Evolutionary conservation across 1,140 invertebrate genomes (phyloP).

Genomic region (Bathynomus jamesi): DNA sequence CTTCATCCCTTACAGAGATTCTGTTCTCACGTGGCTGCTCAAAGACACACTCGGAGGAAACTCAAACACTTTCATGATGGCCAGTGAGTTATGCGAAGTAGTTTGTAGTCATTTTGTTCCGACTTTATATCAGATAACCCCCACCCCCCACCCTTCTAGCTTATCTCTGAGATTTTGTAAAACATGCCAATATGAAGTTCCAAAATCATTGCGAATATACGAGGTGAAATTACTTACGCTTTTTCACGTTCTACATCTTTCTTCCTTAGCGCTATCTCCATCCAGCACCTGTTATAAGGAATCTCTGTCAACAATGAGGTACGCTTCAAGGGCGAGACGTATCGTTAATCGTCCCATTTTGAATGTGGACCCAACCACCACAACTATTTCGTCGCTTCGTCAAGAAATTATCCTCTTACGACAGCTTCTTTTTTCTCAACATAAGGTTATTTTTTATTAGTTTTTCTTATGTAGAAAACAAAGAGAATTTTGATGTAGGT

Average conservation of each 20-base stretch:
- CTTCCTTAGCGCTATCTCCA: slow-evolving; percentile 57
- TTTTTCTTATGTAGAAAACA: no score
- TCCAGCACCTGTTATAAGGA: slow-evolving; percentile 59
- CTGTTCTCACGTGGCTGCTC: slow-evolving; percentile 79
- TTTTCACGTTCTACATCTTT: slow-evolving; percentile 5
- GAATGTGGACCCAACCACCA: slow-evolving; percentile 56
- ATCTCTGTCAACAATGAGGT: slow-evolving; percentile 60
- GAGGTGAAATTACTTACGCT: neutral
- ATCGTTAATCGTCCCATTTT: slow-evolving; percentile 59
- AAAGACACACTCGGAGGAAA: slow-evolving; percentile 90
- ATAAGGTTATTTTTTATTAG: slow-evolving; percentile 44
- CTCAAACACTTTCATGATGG: slow-evolving; percentile 87
- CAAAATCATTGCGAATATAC: no score
- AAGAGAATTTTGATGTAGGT: no score
- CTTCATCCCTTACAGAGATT: slow-evolving; percentile 65
- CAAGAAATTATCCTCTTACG: slow-evolving; percentile 52
- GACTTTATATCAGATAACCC: no score
- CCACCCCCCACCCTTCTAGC: no score
- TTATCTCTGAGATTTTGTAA: no score
- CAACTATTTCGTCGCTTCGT: slow-evolving; percentile 50
- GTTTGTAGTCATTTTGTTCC: no score
- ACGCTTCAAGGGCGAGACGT: slow-evolving; percentile 60
- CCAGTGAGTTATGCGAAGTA: slow-evolving; percentile 52
- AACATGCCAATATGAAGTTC: no score
- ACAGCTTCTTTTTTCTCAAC: slow-evolving; percentile 42